A percentile compares a stretch with the other conserved stretches of the same genome.
phyloP scores from a whole-genome alignment of 2,797 vertebrate species.

The Eutrigla gurnardus region DNA sequence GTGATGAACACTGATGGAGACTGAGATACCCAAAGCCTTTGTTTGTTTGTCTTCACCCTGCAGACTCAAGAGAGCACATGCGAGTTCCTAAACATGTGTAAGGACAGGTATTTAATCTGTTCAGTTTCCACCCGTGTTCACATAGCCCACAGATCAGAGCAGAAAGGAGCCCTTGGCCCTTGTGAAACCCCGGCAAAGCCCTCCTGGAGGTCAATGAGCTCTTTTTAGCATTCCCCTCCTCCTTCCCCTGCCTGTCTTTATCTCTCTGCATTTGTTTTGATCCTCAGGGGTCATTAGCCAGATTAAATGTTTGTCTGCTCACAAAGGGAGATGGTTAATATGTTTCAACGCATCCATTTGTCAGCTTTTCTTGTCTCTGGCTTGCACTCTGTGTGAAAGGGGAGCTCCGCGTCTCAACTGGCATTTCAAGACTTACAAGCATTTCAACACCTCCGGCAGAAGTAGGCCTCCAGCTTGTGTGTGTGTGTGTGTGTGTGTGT shows the following conservation, averaged over 20 bases:
- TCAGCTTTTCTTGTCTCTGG: constrained; percentile 74
- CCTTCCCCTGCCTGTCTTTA: constrained; percentile 62
- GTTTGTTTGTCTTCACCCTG: constrained; percentile 59
- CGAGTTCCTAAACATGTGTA: constrained; percentile 26
- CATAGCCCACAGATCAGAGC: constrained; percentile 6
- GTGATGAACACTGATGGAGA: constrained; percentile 68
- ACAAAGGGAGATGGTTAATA: constrained; percentile 87
- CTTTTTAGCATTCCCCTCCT: constrained; percentile 66
- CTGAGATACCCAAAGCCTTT: constrained; percentile 55
- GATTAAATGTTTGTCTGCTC: constrained; percentile 84
- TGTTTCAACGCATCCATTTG: constrained; percentile 86
- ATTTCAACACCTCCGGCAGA: constrained; percentile 81
- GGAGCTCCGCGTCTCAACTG: constrained; percentile 76
- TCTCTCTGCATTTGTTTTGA: constrained; percentile 80
- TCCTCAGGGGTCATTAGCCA: constrained; percentile 83
- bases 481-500: constrained; percentile 22
- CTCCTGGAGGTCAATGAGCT: constrained; percentile 74
- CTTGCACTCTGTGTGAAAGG: constrained; percentile 72
- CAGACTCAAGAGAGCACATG: constrained; percentile 7
- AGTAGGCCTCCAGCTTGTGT: constrained; percentile 63
- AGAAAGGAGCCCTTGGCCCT: constrained; percentile 55
- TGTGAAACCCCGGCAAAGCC: constrained; percentile 68
- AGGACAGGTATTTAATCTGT: constrained; percentile 25
- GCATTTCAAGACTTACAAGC: constrained; percentile 84
- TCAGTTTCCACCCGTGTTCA: constrained; percentile 33